Evolutionary conservation across 2,888 invertebrate genomes (phyloP).

Genomic region (Chrysina gloriosa): DNA sequence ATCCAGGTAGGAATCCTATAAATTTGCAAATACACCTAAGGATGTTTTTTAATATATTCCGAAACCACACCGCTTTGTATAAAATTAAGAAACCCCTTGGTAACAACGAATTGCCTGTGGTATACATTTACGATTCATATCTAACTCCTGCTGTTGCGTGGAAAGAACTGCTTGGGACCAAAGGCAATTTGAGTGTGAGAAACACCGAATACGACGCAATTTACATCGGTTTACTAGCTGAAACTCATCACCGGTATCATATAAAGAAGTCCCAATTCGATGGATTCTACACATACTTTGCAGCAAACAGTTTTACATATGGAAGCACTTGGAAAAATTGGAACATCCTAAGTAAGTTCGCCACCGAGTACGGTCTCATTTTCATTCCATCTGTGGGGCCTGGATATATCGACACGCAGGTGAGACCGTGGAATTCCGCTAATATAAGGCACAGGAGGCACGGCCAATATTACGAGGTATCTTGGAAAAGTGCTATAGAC

Average conservation of each 20-base stretch:
- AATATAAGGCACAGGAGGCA: conserved; percentile 68
- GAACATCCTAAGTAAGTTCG: conserved; percentile 66
- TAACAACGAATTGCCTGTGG: conserved; percentile 65
- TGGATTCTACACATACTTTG: conserved; percentile 75
- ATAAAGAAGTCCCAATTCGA: conserved; percentile 68
- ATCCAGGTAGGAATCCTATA: conserved; percentile 66
- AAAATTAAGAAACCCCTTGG: conserved; percentile 60
- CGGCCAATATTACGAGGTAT: conserved; percentile 74
- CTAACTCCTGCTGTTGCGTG: conserved; percentile 67
- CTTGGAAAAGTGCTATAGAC: conserved; percentile 72
- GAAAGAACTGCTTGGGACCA: conserved; percentile 65
- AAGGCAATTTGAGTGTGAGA: conserved; percentile 65
- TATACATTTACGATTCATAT: conserved; percentile 74
- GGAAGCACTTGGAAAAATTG: conserved; percentile 72
- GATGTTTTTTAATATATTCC: conserved; percentile 65
- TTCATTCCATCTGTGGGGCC: conserved; percentile 79
- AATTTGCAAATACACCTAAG: conserved; percentile 64
- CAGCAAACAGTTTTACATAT: conserved; percentile 71
- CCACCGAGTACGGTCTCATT: conserved; percentile 69
- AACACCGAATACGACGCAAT: conserved; percentile 69
- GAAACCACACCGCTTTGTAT: conserved; percentile 70
- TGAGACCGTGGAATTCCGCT: conserved; percentile 70
- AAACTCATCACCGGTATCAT: conserved; percentile 67
- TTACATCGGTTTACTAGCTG: conserved; percentile 70
- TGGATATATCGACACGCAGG: conserved; percentile 76